phyloP scores from a whole-genome alignment of 2,888 invertebrate genomes.

The Agriopis leucophaearia region DNA sequence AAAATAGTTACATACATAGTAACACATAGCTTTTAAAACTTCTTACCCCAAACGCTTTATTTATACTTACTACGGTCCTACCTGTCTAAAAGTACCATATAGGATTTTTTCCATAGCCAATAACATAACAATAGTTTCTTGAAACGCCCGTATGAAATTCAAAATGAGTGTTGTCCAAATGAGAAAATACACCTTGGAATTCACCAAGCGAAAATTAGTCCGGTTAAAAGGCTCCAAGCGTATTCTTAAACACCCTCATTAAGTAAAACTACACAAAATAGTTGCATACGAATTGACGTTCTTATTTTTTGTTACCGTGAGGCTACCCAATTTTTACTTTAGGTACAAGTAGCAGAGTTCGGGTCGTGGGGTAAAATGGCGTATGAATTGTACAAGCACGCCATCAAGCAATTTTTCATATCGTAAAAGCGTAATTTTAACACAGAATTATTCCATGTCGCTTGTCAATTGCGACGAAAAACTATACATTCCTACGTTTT shows the following conservation, averaged over 20 bases:
- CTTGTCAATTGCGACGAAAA: slow-evolving; percentile 29
- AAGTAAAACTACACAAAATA: slow-evolving; percentile 39
- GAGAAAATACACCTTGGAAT: slow-evolving; percentile 56
- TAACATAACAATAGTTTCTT: slow-evolving; percentile 3
- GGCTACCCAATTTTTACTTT: slow-evolving; percentile 12
- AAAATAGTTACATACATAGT: too few species aligned
- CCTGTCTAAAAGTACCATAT: too few species aligned
- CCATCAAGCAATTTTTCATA: slow-evolving; percentile 25
- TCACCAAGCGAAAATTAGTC: slow-evolving; percentile 54
- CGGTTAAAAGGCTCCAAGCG: slow-evolving; percentile 41
- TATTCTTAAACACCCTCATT: slow-evolving; percentile 39
- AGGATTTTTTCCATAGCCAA: too few species aligned
- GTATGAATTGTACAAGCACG: slow-evolving; percentile 25
- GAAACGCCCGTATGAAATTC: slow-evolving; percentile 45
- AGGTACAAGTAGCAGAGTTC: neutral
- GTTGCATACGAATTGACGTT: slow-evolving; percentile 35
- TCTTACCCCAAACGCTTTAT: too few species aligned
- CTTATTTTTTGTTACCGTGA: slow-evolving; percentile 25
- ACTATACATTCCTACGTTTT: slow-evolving; percentile 36
- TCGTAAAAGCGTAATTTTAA: slow-evolving; percentile 25
- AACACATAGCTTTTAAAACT: too few species aligned
- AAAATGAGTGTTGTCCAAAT: slow-evolving; percentile 53
- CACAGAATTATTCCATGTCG: slow-evolving; percentile 28
- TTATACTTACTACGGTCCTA: too few species aligned
- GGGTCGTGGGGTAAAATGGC: slow-evolving; percentile 14